Evolutionary conservation across 2,113 vertebrate genomes (phyloP).

Genomic region (Grantiella picta): DNA sequence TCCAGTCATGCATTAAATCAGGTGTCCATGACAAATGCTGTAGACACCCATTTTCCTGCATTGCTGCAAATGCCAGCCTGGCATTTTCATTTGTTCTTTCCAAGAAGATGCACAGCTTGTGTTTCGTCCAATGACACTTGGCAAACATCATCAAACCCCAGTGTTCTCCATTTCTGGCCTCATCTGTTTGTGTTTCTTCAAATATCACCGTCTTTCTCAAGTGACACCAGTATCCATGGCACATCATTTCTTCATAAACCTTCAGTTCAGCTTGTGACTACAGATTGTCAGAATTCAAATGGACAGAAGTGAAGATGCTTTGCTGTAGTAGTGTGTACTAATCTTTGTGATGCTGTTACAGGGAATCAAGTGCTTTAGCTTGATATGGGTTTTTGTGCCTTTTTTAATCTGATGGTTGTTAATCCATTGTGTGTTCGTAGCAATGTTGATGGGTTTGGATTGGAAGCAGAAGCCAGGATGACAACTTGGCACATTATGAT

Average conservation of each 20-base stretch:
- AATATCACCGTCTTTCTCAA: neutral
- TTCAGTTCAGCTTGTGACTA: neutral
- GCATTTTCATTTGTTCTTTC: neutral
- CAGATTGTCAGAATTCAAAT: neutral
- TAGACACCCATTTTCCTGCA: neutral
- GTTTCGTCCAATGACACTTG: neutral
- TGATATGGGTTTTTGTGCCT: neutral
- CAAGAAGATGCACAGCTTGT: neutral
- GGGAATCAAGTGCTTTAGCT: neutral
- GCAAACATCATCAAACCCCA: neutral
- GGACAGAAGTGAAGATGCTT: neutral
- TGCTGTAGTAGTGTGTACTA: neutral
- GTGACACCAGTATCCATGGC: neutral
- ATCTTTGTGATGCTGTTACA: neutral
- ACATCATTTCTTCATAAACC: neutral
- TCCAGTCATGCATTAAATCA: neutral
- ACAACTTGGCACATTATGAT: constrained; percentile 99
- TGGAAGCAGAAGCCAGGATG: constrained; percentile 98
- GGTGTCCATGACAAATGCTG: neutral
- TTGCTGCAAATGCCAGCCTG: neutral
- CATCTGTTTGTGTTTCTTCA: neutral
- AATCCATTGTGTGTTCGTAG: constrained; percentile 70
- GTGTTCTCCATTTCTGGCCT: neutral
- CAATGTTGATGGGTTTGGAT: constrained; percentile 92
- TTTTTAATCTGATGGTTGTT: neutral